A percentile compares a stretch with the other conserved stretches of the same genome.
Evolutionary conservation across 92 coral and sea anemone species (phyloP).

Genomic region (Metridium senile): DNA sequence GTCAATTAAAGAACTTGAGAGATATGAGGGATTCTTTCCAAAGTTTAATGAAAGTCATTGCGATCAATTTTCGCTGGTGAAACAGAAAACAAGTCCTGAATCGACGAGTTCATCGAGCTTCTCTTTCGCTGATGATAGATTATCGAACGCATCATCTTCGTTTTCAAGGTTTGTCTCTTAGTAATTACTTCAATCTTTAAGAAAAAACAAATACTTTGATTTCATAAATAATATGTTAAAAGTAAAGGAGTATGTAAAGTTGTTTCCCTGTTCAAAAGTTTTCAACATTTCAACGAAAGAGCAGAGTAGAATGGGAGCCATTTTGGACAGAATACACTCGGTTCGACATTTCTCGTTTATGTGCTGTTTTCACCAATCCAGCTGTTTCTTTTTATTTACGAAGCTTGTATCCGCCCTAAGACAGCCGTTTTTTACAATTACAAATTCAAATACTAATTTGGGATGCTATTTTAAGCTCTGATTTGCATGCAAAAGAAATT

Average conservation of each 20-base stretch:
- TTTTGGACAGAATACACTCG: conserved; percentile 11
- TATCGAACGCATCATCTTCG: conserved; percentile 80
- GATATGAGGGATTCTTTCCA: conserved; percentile 89
- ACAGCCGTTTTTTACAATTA: conserved; percentile 30
- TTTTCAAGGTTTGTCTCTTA: conserved; percentile 63
- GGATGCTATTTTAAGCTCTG: not conserved
- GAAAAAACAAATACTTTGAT: not conserved
- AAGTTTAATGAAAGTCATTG: conserved; percentile 66
- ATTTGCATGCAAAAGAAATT: conserved; percentile 2
- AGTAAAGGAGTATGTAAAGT: not conserved
- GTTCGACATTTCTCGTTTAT: not conserved
- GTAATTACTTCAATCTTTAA: not conserved
- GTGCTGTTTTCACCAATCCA: not conserved
- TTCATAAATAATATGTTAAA: not conserved
- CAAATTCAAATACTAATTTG: not conserved
- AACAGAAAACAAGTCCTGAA: conserved; percentile 64
- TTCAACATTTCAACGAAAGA: not conserved
- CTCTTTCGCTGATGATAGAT: conserved; percentile 80
- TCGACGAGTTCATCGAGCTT: conserved; percentile 59
- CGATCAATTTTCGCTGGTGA: conserved; percentile 71
- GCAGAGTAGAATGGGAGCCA: conserved; percentile 23
- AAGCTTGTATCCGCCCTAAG: not conserved
- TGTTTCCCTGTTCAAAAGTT: not conserved
- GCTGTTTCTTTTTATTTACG: not conserved
- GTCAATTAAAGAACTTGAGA: conserved; percentile 73